phyloP scores from a whole-genome alignment of 2,113 vertebrate genomes.

The Camelus bactrianus region DNA sequence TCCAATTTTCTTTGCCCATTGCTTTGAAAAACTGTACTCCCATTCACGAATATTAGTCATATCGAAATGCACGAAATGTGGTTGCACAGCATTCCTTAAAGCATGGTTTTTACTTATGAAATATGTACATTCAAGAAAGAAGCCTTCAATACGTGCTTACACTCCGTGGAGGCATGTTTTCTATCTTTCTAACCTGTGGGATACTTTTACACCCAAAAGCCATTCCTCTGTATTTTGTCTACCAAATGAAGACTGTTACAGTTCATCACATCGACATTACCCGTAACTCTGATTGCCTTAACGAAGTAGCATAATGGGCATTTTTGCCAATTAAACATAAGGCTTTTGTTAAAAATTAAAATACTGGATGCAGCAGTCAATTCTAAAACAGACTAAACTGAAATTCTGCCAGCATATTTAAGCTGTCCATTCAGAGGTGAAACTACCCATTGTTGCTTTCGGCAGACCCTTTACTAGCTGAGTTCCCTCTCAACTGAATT shows the following conservation, averaged over 20 bases:
- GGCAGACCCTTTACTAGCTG: not conserved
- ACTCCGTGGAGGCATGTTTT: not conserved
- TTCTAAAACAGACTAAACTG: slow-evolving; percentile 22
- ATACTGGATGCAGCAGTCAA: not conserved
- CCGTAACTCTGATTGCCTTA: slow-evolving; percentile 26
- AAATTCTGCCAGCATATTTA: not conserved
- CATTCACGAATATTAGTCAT: slow-evolving; percentile 59
- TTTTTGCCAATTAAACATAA: slow-evolving; percentile 66
- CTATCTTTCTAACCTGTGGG: slow-evolving; percentile 35
- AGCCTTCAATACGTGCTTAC: not conserved
- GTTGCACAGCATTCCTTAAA: slow-evolving; percentile 40
- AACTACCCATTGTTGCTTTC: not conserved
- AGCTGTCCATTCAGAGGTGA: not conserved
- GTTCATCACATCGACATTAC: not conserved
- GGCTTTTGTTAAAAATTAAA: slow-evolving; percentile 60
- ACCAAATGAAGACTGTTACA: not conserved
- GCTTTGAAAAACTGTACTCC: slow-evolving; percentile 66
- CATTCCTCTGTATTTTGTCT: slow-evolving; percentile 47
- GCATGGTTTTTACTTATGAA: slow-evolving; percentile 59
- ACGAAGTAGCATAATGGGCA: slow-evolving; percentile 29
- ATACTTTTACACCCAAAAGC: slow-evolving; percentile 47
- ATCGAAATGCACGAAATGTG: slow-evolving; percentile 65
- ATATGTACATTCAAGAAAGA: slow-evolving; percentile 58
- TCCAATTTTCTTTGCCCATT: slow-evolving; percentile 77
- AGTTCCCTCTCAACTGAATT: not conserved